Evolutionary conservation across 2,888 invertebrate genomes (phyloP), one percentile per base, ranked within the genome.

Genomic region (Eudasyphora cyanicolor): DNA sequence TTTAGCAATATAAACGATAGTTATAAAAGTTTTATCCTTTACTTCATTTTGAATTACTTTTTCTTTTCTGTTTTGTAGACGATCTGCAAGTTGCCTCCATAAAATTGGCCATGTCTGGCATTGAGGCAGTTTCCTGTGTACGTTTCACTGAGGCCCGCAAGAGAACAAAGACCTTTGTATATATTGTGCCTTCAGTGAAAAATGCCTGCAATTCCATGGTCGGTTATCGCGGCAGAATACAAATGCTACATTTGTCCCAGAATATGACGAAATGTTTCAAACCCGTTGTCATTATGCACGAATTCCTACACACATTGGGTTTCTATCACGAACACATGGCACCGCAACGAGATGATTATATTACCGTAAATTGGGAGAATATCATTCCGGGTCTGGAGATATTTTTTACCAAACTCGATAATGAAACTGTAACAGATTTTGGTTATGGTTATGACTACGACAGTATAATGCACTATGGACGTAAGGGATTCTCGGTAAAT

Each of bases 291-390:
- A 94, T 95, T 0, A 92, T 95, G 14, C 96, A 97, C 87, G 96
- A 97, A 89, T 90, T 96, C 70, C 94, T 96, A 90, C 97, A 97
- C 88, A 95, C 95, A 0, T 87, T 95, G 10, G 96, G 96, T 0
- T 96, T 97, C 90, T 93, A 95, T 89, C 96, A 97, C 89, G 96
- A 96, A 87, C 97, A 97, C 89, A 95, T 95, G 87, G 93, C 96
- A 0, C 93, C 93, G 0, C 95, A 96, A 88, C 92, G 96, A 0
- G 96, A 97, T 88, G 93, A 94, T 49, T 95, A 93, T 87, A 95
- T 95, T 0, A 90, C 87, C 1, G 93, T 97, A 35, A 91, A 93
- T 1, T 85, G 86, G 7, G 89, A 90, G 2, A 91, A 91, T 29
- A 90, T 91, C 1, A 35, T 89, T 89, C 83, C 90, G 93, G 96